Evolutionary conservation across 35 echinoderm and acorn worm species (phyloP).

Genomic region (Lytechinus pictus): DNA sequence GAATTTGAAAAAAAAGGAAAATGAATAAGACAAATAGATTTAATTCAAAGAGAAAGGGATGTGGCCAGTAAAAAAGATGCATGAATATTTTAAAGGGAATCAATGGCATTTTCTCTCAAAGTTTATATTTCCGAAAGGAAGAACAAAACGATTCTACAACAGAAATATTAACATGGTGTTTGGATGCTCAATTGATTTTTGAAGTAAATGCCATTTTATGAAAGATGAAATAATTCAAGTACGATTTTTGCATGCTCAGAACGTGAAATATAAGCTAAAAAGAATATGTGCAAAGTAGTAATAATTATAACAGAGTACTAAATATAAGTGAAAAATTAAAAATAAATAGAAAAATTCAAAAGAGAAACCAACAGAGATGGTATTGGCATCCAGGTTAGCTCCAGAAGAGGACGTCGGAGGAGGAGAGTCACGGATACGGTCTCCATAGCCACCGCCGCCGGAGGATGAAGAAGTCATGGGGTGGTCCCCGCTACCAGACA

Average conservation of each 20-base stretch:
- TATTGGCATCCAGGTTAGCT: slow-evolving; percentile 65
- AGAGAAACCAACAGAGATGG: slow-evolving; percentile 88
- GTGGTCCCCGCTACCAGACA: slow-evolving; percentile 67
- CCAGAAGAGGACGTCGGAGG: slow-evolving; percentile 43
- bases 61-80: neutral
- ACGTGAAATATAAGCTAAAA: neutral
- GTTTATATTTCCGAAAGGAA: neutral
- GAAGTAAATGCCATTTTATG: neutral
- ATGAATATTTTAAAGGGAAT: neutral
- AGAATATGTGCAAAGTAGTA: neutral
- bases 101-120: neutral
- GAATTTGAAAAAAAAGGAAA: neutral
- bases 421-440: slow-evolving; percentile 35
- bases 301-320: slow-evolving; percentile 7
- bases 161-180: neutral
- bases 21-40: neutral
- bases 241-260: neutral
- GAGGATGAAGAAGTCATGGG: slow-evolving; percentile 17
- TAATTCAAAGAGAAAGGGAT: neutral
- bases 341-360: slow-evolving; percentile 61
- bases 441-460: neutral
- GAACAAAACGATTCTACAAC: neutral
- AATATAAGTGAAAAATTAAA: neutral
- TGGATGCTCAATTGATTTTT: neutral
- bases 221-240: neutral